Evolutionary conservation across 2,797 vertebrate species (phyloP).

Genomic region (Schizopygopsis pylzovi): DNA sequence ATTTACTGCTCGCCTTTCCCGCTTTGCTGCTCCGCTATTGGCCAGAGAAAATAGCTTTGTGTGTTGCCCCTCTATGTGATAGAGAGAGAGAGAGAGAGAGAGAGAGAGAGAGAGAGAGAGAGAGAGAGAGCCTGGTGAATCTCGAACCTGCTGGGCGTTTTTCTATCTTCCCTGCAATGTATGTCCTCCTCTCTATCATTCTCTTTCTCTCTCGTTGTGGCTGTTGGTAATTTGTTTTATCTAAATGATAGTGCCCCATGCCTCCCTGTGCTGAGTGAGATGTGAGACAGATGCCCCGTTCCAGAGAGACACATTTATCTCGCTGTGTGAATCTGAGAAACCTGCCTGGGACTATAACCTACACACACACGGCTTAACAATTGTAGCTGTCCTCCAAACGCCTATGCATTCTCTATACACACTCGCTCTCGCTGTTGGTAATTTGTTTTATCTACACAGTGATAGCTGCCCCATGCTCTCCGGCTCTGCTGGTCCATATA

Average conservation of each 20-base stretch:
- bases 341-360: too few relatives aligned
- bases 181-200: conserved; percentile 30
- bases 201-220: conserved; percentile 49
- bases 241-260: conserved; percentile 72
- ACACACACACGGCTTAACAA: too few relatives aligned
- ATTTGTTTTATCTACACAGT: too few relatives aligned
- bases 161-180: conserved; percentile 47
- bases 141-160: conserved; percentile 41
- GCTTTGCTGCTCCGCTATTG: conserved; percentile 78
- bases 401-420: too few relatives aligned
- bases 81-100: too few relatives aligned
- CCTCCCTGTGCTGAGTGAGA: conserved; percentile 62
- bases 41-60: conserved; percentile 77
- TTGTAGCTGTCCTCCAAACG: too few relatives aligned
- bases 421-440: too few relatives aligned
- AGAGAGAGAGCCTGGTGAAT: conserved; percentile 47
- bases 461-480: too few relatives aligned
- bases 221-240: conserved; percentile 83
- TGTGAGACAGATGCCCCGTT: conserved; percentile 74
- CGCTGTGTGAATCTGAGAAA: conserved; percentile 62
- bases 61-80: conserved; percentile 62
- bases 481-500: too few relatives aligned
- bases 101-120: conserved; percentile 24
- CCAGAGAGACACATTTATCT: conserved; percentile 81
- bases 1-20: conserved; percentile 60